A percentile compares a stretch with the other conserved stretches of the same genome.
Evolutionary conservation across 1,140 invertebrate genomes (phyloP).

Genomic region (Zaprionus vittiger): DNA sequence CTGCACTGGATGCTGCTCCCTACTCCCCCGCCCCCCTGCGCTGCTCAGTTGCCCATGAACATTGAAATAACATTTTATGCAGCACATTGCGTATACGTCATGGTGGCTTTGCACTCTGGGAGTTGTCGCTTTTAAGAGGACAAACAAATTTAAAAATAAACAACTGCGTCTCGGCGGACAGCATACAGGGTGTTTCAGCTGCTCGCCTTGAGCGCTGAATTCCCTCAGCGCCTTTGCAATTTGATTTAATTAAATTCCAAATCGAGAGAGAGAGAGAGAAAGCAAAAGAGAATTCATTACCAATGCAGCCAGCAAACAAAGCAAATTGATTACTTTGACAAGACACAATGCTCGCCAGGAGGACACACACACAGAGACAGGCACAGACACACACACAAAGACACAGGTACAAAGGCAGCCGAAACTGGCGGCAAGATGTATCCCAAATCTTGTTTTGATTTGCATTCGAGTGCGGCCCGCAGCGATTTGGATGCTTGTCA

Average conservation of each 20-base stretch:
- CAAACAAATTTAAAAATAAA: constrained; percentile 7
- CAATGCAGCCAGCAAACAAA: constrained; percentile 19
- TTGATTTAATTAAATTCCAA: not conserved
- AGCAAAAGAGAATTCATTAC: not conserved
- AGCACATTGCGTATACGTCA: constrained; percentile 23
- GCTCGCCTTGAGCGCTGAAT: not conserved
- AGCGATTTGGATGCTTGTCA: constrained; percentile 11
- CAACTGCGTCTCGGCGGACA: not conserved
- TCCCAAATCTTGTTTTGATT: constrained; percentile 7
- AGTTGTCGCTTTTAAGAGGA: constrained; percentile 1
- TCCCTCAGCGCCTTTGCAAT: not conserved
- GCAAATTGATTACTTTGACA: constrained; percentile 34
- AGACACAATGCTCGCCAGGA: not conserved
- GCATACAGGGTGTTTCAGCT: not conserved
- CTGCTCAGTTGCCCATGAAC: not conserved
- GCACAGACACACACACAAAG: not conserved
- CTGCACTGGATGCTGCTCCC: not conserved
- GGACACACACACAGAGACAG: not conserved
- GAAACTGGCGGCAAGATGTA: constrained; percentile 13
- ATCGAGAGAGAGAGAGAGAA: not conserved
- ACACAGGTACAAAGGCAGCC: not conserved
- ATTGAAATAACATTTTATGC: constrained; percentile 10
- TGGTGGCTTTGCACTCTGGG: not conserved
- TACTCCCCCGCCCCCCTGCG: not conserved
- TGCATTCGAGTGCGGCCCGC: constrained; percentile 8